These are phyloP conservation scores for Tetheella fluctuosa DNA, from an alignment of 2,888 invertebrate species.

Conservation along the genomic window DNA sequence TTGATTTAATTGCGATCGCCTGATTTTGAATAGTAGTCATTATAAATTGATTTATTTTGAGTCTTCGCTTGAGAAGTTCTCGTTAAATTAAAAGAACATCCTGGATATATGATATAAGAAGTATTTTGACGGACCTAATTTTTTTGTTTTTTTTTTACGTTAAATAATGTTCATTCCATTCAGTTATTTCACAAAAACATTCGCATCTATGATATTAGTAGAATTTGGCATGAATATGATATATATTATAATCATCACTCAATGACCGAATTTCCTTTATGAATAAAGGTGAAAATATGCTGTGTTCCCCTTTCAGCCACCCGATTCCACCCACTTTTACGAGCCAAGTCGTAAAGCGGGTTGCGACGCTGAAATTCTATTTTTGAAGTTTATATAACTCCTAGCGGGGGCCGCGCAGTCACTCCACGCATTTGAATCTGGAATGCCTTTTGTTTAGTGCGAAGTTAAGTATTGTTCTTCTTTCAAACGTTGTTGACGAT, in stretches of 20 bases:
- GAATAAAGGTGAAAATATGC: constrained; percentile 67
- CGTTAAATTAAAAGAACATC: no score
- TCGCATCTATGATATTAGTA: no score
- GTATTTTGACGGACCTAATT: no score
- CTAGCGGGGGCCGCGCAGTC: constrained; percentile 40
- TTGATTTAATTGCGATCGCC: no score
- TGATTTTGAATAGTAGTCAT: no score
- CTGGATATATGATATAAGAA: no score
- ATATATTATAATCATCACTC: constrained; percentile 33
- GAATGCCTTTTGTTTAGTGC: constrained; percentile 54
- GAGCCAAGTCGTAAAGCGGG: constrained; percentile 66
- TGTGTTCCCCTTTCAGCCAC: constrained; percentile 51
- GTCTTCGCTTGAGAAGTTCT: no score
- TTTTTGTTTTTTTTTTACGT: no score
- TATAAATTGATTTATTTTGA: no score
- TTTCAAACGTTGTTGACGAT: constrained; percentile 22
- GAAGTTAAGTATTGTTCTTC: constrained; percentile 39
- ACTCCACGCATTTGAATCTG: constrained; percentile 57
- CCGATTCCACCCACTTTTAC: constrained; percentile 60
- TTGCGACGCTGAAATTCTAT: constrained; percentile 68
- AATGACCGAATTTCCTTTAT: constrained; percentile 54
- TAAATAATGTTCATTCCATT: no score
- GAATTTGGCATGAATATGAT: neutral
- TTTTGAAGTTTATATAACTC: constrained; percentile 73
- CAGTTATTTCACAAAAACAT: no score